Evolutionary conservation across 2,113 vertebrate genomes (phyloP).

Genomic region (Chionomys nivalis): DNA sequence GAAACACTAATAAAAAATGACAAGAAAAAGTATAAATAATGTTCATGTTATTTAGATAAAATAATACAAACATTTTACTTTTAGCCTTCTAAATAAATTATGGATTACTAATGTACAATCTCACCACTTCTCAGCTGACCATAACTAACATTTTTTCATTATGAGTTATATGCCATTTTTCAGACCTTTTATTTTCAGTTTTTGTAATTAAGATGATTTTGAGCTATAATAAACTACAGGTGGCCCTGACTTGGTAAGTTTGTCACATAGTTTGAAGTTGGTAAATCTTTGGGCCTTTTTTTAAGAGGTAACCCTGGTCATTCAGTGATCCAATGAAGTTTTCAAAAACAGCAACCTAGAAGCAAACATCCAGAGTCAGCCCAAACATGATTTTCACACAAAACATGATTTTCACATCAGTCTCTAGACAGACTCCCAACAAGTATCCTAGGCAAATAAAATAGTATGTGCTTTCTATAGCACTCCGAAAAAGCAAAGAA

Average conservation of each 20-base stretch:
- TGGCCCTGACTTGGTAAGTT: background rate
- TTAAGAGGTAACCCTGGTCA: constrained; percentile 97
- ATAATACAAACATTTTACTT: constrained; percentile 41
- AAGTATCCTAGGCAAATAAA: constrained; percentile 49
- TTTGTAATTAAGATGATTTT: background rate
- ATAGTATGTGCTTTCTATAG: constrained; percentile 8
- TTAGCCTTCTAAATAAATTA: constrained; percentile 23
- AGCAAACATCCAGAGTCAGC: constrained; percentile 58
- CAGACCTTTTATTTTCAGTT: background rate
- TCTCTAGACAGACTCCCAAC: background rate
- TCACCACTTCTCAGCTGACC: constrained; percentile 51
- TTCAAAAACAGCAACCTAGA: constrained; percentile 95
- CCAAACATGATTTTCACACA: no score
- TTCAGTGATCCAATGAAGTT: constrained; percentile 95
- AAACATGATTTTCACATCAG: constrained; percentile 24
- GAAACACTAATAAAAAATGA: constrained; percentile 35
- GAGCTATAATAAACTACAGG: background rate
- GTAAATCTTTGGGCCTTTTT: constrained; percentile 94
- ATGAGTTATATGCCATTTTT: constrained; percentile 20
- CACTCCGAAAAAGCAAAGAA: background rate
- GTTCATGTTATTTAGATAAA: background rate
- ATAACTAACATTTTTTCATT: constrained; percentile 12
- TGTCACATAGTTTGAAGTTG: constrained; percentile 95
- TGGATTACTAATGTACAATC: constrained; percentile 38
- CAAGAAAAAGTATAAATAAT: constrained; percentile 46